Base-by-base conservation (phyloP, 2,888 invertebrate species). In the Cinara cedri region DNA sequence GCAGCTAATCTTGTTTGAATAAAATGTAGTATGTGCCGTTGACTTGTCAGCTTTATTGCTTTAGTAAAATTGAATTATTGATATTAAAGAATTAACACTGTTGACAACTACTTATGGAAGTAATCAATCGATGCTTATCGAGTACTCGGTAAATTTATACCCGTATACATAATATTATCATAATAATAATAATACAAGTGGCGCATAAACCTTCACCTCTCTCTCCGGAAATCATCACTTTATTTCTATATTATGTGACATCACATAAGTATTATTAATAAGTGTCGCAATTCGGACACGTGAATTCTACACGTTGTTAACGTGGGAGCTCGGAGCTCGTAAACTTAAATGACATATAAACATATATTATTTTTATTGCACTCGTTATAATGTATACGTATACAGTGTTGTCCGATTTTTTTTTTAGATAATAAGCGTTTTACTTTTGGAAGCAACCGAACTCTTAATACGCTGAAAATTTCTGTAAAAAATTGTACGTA, bases 191-290 rank as follows among this genome's bases (percentile, higher is more conserved):
- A n/a, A n/a, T 8, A 70, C 70, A 60, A 78, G 78, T 78, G 78
- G 60, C 60, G 78, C 66, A 57, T 66, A 76, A 78, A 68, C 57
- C 10, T 60, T 57, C 6, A 4, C 49, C 21, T 51, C 49, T 19
- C 57, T 68, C 57, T 68, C 68, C 78, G 78, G 78, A 78, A 70
- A 78, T 78, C 60, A 70, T 78, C 78, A 78, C 70, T 78, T 78
- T 78, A 78, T 49, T 42, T 16, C n/a, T n/a, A n/a, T n/a, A 21
- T 13, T 46, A 44, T 66, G 10, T 70, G 68, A 75, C 74, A 65
- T 19, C 14, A 19, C 19, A 34, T 70, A 74, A 21, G 60, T 51
- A 63, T 74, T 65, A 65, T 65, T 44, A n/a, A n/a, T n/a, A 44
- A 75, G 66, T 78, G 60, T 78, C 78, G 78, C 78, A 78, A 78